Evolutionary conservation across 1,140 invertebrate genomes (phyloP), one percentile per base, ranked within the genome.

Genomic region (Colletes gigas): DNA sequence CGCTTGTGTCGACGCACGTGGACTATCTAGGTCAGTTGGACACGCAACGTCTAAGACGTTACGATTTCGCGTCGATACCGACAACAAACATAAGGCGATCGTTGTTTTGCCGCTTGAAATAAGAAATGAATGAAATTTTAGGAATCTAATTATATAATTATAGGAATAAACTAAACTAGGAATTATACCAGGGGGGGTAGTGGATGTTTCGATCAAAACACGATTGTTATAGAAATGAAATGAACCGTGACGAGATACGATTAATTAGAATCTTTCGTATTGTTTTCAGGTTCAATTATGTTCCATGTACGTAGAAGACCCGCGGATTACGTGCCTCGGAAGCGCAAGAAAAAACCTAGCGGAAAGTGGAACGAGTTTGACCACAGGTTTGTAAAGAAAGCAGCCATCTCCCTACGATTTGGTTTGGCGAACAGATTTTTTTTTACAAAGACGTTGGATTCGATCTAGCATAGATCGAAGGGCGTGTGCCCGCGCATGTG

Each of bases 231-330:
- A 30, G 30, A 2, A 30, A 30, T 2, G 4, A 10, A 15, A 17
- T 17, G n/a, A 67, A 12, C 3, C 0, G 19, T 17, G 3, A 52
- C 52, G 52, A 14, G 52, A 52, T 15, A 30, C n/a, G 54, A 41
- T 17, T 44, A 14, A 19, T 52, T 10, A 12, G 17, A 21, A 15
- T 55, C 0, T 55, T 52, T 30, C 0, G 3, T 44, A 12, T 78
- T 50, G 17, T 47, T 83, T 81, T 14, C 92, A 98, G 98, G 98
- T 90, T 98, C 97, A 70, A 97, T 99, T 88, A 98, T 98, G 97
- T 99, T 99, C 90, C 98, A 98, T 92, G 97, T 98, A 90, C 94
- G 97, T 82, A 95, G 97, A 89, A 94, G 97, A 88, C 98, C 98
- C 67, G 96, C 97, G 12, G 98, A 98, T 92, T 96, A 97, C 85